These are phyloP conservation scores for Camponotus vicinus DNA, from an alignment of 1,140 invertebrate species.

Conservation along the genomic window DNA sequence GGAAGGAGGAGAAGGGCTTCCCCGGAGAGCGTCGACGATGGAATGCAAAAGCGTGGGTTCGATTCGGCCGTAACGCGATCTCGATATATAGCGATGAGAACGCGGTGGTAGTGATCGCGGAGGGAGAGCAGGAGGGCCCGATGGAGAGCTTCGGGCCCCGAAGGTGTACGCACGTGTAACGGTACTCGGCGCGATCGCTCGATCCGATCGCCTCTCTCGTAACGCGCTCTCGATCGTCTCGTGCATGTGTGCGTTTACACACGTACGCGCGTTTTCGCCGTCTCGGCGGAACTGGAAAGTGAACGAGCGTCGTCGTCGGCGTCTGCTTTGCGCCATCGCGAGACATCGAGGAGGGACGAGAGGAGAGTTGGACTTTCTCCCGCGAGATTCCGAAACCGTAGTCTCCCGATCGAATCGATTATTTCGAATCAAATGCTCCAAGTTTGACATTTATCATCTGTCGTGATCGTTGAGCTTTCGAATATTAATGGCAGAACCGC, in stretches of 20 bases:
- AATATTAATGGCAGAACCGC: neutral
- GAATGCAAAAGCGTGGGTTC: constrained; percentile 77
- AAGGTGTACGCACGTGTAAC: constrained; percentile 62
- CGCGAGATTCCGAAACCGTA: constrained; percentile 46
- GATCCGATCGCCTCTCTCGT: constrained; percentile 48
- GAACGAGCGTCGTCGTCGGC: constrained; percentile 61
- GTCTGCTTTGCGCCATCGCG: constrained; percentile 23
- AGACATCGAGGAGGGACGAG: constrained; percentile 30
- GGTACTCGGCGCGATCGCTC: constrained; percentile 60
- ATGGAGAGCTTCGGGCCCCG: constrained; percentile 26
- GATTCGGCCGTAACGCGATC: constrained; percentile 74
- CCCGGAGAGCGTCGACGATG: constrained; percentile 54
- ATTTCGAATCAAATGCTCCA: neutral
- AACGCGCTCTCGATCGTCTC: constrained; percentile 44
- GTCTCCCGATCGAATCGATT: constrained; percentile 4
- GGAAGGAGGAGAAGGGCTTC: constrained; percentile 31
- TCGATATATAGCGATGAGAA: constrained; percentile 57
- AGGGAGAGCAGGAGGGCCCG: neutral
- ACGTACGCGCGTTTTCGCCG: constrained; percentile 52
- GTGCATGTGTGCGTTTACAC: neutral
- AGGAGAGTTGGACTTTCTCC: constrained; percentile 65
- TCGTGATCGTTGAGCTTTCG: neutral
- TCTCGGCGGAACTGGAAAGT: constrained; percentile 68
- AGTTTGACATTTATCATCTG: neutral
- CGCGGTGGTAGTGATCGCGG: neutral